Conservation (phyloP, 2,113 vertebrate genomes). For the Theristicus caerulescens region DNA sequence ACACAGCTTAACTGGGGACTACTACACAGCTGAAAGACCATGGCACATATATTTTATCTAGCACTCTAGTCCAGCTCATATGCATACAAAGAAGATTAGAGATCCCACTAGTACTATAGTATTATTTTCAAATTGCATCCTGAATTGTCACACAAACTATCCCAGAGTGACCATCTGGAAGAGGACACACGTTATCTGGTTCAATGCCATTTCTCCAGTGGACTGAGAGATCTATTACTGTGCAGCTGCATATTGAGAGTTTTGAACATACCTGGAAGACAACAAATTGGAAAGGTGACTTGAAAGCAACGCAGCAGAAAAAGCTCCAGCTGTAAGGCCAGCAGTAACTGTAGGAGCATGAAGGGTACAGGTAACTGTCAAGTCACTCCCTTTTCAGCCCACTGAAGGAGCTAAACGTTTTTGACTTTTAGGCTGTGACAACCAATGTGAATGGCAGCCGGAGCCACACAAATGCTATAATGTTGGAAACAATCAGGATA, state of each 20-base stretch:
- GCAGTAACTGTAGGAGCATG: background rate
- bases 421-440: background rate
- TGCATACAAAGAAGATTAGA: background rate
- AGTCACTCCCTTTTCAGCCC: background rate
- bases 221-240: background rate
- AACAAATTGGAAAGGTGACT: background rate
- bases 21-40: background rate
- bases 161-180: background rate
- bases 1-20: background rate
- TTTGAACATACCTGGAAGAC: background rate
- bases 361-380: background rate
- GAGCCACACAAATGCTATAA: background rate
- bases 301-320: background rate
- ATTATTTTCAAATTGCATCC: background rate
- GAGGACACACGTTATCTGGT: background rate
- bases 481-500: background rate
- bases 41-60: background rate
- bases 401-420: background rate
- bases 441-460: fast-evolving
- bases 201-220: background rate
- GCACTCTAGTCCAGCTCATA: background rate
- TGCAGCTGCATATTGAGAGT: background rate
- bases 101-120: background rate
- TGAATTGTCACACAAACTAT: background rate
- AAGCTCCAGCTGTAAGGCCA: background rate